Base-by-base conservation (phyloP, 2,113 vertebrate genomes). In the Coregonus clupeaformis region DNA sequence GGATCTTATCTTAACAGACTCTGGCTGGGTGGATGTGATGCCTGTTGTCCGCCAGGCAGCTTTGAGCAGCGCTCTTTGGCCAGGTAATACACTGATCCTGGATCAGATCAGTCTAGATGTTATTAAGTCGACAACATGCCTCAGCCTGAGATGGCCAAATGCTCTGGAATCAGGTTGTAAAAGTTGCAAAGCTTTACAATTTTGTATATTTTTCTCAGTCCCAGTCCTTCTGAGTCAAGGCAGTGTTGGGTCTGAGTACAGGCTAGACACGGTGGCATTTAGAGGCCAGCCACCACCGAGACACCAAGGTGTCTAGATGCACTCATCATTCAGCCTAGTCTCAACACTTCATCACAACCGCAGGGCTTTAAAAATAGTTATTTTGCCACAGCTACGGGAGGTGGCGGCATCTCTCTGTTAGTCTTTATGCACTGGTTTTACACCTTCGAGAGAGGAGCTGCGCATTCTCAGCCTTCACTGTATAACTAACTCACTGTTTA, bases 1-100 rank as follows among this genome's bases (percentile, higher is more conserved):
- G 22, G 78, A 36, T 45, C 79, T 84, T 89, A 87, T 90, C 87
- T 85, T 77, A 79, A 84, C 85, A 64, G 77, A 74, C 70, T 5
- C 18, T 29, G 60, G 69, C 69, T 69, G 79, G 75, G 72, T 52
- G 63, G 72, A 70, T 80, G 64, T 20, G 29, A 74, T 77, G 75
- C 72, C 64, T 64, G 70, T 71, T 6, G 32, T 60, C 63, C 25
- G 76, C 24, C 24, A 30, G 36, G 36, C 36, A 42, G 63, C 73
- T 80, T 71, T 74, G 80, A 9, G 9, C 47, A 55, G 69, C n/a
- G 73, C 36, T 63, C 74, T 9, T 64, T 78, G 69, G 68, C 74
- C 75, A 73, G 70, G 76, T 82, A 85, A 86, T 85, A 72, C 75
- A 75, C 77, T 70, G 79, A 85, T 84, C 76, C 73, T 57, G 59